Conservation (phyloP, 2,113 vertebrate species). For the Rhegmatorhina hoffmannsi region DNA sequence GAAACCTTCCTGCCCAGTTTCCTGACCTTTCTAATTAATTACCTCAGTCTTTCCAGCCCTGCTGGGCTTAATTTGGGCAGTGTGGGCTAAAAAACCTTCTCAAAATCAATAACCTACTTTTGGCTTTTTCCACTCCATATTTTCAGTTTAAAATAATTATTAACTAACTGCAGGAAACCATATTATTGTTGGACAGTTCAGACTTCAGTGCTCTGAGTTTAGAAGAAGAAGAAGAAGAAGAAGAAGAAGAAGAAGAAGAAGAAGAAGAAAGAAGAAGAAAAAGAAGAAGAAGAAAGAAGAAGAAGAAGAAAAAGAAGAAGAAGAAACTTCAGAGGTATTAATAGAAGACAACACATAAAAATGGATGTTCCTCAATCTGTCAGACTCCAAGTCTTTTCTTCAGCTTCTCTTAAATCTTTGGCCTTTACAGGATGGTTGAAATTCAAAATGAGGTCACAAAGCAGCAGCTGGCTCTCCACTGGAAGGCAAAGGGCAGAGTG, state of each 20-base stretch:
- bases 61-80: neutral
- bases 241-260: no score
- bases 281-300: no score
- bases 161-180: neutral
- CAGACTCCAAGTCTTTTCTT: slow-evolving; percentile 22
- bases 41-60: neutral
- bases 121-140: neutral
- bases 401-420: slow-evolving; percentile 57
- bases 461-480: slow-evolving; percentile 83
- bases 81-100: neutral
- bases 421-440: slow-evolving; percentile 75
- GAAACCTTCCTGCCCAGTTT: neutral
- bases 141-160: neutral
- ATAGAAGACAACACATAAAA: neutral
- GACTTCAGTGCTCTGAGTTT: neutral
- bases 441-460: slow-evolving; percentile 85
- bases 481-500: slow-evolving; percentile 26
- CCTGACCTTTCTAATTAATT: neutral
- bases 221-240: neutral
- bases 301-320: no score
- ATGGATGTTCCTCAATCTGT: slow-evolving; percentile 14
- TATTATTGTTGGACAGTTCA: neutral
- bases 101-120: neutral
- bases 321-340: neutral
- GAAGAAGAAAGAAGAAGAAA: no score